Percentiles rank a stretch among this genome's conserved stretches.
Evolutionary conservation across 1,140 invertebrate genomes (phyloP).

Genomic region (Calliphora vicina): DNA sequence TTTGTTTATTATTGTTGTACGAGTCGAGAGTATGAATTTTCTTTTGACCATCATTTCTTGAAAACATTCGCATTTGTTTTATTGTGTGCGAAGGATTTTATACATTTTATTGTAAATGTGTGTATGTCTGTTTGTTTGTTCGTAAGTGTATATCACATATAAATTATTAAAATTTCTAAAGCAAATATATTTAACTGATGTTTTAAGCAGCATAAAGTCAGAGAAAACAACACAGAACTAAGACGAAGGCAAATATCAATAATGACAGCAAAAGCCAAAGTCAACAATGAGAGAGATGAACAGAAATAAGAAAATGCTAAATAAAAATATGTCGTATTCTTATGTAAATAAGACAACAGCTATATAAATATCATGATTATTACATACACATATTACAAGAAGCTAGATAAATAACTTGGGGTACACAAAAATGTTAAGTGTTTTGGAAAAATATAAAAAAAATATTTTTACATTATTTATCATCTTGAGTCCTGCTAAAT

Average conservation of each 20-base stretch:
- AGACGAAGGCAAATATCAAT: neutral
- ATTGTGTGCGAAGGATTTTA: neutral
- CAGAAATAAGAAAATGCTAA: neutral
- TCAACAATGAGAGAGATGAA: neutral
- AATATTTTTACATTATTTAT: no score
- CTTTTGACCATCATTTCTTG: neutral
- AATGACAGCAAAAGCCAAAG: neutral
- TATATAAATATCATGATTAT: neutral
- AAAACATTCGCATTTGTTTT: neutral
- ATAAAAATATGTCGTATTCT: neutral
- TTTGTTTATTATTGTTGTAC: neutral
- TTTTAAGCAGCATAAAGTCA: neutral
- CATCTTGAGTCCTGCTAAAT: no score
- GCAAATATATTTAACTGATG: neutral
- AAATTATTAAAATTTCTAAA: neutral
- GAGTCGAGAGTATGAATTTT: neutral
- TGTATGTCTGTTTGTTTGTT: neutral
- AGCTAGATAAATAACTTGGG: no score
- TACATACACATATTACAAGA: no score
- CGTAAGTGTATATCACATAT: neutral
- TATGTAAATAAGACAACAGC: neutral
- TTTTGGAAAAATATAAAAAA: no score
- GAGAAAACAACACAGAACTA: neutral
- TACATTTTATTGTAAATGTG: neutral
- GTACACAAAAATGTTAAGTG: no score